A percentile compares a stretch with the other conserved stretches of the same genome.
These are phyloP conservation scores for Notothenia rossii DNA, from an alignment of 2,113 vertebrate genomes.

Conservation along the genomic window DNA sequence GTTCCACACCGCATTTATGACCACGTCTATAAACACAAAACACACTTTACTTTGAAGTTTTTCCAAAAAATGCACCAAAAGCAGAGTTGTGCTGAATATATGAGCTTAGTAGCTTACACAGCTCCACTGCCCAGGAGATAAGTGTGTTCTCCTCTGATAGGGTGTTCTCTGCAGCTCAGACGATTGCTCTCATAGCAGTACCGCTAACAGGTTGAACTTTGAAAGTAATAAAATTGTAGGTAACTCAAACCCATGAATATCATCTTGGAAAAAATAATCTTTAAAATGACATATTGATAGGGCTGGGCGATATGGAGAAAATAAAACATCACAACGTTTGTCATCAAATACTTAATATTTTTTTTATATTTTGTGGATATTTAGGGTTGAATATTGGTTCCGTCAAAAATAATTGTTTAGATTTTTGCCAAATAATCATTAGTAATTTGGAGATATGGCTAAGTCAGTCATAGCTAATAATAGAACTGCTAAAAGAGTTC, in stretches of 20 bases:
- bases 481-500: no score
- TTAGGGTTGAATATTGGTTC: no score
- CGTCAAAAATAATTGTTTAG: no score
- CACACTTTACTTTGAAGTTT: constrained; percentile 35
- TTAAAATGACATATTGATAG: neutral
- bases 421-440: no score
- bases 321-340: no score
- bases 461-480: no score
- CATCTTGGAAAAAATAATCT: neutral
- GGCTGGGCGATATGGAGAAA: no score
- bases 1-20: neutral
- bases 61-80: constrained; percentile 37
- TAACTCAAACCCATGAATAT: constrained; percentile 1
- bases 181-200: constrained; percentile 17
- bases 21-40: constrained; percentile 3
- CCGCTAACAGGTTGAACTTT: constrained; percentile 2
- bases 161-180: constrained; percentile 46
- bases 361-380: no score
- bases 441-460: no score
- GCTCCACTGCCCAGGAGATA: constrained; percentile 43
- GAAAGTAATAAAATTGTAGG: constrained; percentile 8
- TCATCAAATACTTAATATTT: no score
- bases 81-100: constrained; percentile 44
- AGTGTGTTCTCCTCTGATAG: constrained; percentile 49
- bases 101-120: constrained; percentile 68